phyloP scores from a whole-genome alignment of 2,888 invertebrate genomes.

The Helobdella robusta region DNA sequence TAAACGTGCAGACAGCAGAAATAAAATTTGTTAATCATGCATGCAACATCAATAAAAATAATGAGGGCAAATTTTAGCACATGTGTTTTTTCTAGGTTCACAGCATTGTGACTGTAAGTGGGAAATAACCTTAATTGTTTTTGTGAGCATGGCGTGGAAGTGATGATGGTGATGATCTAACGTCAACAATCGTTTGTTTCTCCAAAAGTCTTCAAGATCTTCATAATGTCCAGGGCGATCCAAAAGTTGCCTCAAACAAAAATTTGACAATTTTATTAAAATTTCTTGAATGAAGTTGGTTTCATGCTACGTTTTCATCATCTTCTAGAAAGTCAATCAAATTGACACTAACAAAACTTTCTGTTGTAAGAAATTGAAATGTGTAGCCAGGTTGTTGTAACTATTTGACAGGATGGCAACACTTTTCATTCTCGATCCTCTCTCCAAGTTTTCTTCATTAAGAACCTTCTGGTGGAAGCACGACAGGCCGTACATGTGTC shows the following conservation, averaged over 20 bases:
- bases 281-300: neutral
- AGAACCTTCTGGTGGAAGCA: constrained; percentile 42
- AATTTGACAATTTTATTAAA: neutral
- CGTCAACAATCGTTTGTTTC: too few relatives aligned
- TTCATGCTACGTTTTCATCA: neutral
- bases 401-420: constrained; percentile 48
- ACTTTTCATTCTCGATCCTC: constrained; percentile 48
- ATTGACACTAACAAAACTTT: constrained; percentile 12
- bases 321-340: neutral
- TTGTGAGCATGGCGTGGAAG: too few relatives aligned
- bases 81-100: too few relatives aligned
- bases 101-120: too few relatives aligned
- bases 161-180: too few relatives aligned
- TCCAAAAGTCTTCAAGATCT: neutral
- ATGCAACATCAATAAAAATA: too few relatives aligned
- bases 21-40: too few relatives aligned
- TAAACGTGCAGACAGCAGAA: too few relatives aligned
- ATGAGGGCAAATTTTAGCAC: too few relatives aligned
- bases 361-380: constrained; percentile 14
- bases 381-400: neutral
- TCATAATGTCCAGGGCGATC: neutral
- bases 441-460: neutral
- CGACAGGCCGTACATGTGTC: constrained; percentile 47
- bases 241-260: neutral
- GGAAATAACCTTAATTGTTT: too few relatives aligned